Base-by-base conservation (phyloP, 2,797 vertebrate species). In the Champsocephalus gunnari region DNA sequence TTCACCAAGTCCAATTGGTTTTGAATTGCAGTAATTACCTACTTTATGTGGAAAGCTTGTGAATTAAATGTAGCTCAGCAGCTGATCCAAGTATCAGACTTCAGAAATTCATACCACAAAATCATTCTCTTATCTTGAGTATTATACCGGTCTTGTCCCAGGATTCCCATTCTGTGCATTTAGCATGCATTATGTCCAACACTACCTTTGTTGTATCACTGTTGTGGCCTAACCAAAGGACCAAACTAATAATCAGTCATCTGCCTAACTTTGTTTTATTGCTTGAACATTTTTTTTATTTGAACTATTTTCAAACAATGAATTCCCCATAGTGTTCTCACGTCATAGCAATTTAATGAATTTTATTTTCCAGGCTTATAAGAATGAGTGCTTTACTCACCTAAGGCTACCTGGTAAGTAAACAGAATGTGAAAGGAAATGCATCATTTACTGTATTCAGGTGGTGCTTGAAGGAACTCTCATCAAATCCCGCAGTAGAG, bases 401-500 rank as follows among this genome's bases (percentile, higher is more conserved):
- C 5, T 6, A 19, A 12, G 7, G 44, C 4, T n/a, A n/a, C 44
- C 34, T 21, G 17, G 12, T 6, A 12, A 10, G 19, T 61, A 9
- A 12, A 32, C 13, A 5, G 12, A n/a, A 9, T 5, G 12, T 54
- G 19, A 34, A 55, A 13, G 3, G 45, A 38, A 72, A 47, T 34
- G 1, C 2, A 24, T 61, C 41, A 72, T 91, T 95, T 90, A 95
- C 86, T 14, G 81, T 93, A 4, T 87, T 84, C 5, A 94, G 89
- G 75, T 94, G 80, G 7, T 80, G 63, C 45, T 73, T 89, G 88
- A 94, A 95, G 58, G 76, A 85, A 64, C 85, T 86, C 71, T 94
- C 93, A 14, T 91, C 84, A 78, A 96, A 93, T 49, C 92, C 95
- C 2, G 92, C 93, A 28, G 87, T 62, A 19, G 90, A 75, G 1